Base-by-base conservation (phyloP, 2,888 invertebrate species). In the Rambutsinella grinnellia region DNA sequence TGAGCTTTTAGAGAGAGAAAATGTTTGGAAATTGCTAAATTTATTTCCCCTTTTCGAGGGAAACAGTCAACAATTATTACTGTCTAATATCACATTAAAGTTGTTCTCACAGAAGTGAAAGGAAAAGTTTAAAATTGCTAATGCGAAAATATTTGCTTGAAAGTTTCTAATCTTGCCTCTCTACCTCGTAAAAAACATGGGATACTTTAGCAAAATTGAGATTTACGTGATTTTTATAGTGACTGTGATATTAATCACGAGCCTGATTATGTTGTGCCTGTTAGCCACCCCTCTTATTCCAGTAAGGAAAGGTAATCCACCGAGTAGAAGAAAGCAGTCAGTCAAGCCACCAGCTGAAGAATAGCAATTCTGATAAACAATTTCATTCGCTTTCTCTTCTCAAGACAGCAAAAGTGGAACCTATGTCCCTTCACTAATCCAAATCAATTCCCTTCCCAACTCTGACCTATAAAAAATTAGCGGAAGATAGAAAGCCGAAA, bases 141-240 rank as follows among this genome's bases (percentile, higher is more conserved):
- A n/a, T n/a, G n/a, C n/a, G n/a, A n/a, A n/a, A n/a, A n/a, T n/a
- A n/a, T n/a, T n/a, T n/a, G n/a, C n/a, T n/a, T n/a, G n/a, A n/a
- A n/a, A n/a, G n/a, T n/a, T n/a, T n/a, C n/a, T n/a, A n/a, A n/a
- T n/a, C n/a, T n/a, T n/a, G n/a, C n/a, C n/a, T n/a, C n/a, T n/a
- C n/a, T n/a, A n/a, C n/a, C n/a, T n/a, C n/a, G n/a, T n/a, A n/a
- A n/a, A n/a, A n/a, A 57, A 10, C 47, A 71, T 63, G 57, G 36
- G 23, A 2, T 71, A 21, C 36, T 53, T 71, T 15, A 71, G 21
- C 1, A 71, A 71, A 57, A 46, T 63, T 47, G 57, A 71, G 47
- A 63, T 71, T 49, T 71, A 63, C 54, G 23, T 71, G 26, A 54
- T 71, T 19, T 63, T 71, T 36, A 49, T 71, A 10, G 17, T 63